Evolutionary conservation across 2,797 vertebrate genomes (phyloP), one percentile per base, ranked within the genome.

Genomic region (Pseudomugil tenellus): DNA sequence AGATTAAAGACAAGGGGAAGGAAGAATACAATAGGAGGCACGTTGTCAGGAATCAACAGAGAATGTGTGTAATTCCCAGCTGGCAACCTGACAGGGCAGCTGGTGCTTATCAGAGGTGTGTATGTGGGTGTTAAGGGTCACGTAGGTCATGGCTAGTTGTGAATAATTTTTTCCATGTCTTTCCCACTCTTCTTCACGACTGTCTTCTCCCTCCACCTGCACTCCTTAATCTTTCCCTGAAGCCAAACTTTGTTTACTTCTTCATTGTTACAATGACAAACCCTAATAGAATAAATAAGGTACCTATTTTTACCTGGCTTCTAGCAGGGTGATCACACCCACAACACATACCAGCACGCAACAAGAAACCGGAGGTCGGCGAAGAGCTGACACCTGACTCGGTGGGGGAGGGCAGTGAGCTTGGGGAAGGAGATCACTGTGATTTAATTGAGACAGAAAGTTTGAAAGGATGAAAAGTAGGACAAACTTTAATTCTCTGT

Each of bases 251-350:
- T 56, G 62, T 77, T 52, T 6, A 51, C 72, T 58, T 68, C 72
- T 56, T 77, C 77, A 76, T 83, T 78, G 73, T 84, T 83, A 76
- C 78, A 81, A 80, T 83, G 83, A 84, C 82, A 88, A 70, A n/a
- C 56, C 60, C 73, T 85, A 91, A 87, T 85, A 81, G 75, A 84
- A 84, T 84, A 90, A 91, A 91, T 83, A 84, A 85, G 77, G 67
- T 21, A 5, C 63, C 84, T 90, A 87, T 91, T 87, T 88, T 84
- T 88, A 87, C 80, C 77, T 76, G 65, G 77, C 75, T 81, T 39
- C 70, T 56, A 68, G 75, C 79, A 63, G 75, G 60, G 35, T 53
- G 72, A 75, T 85, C 74, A 57, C 81, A 80, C 67, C 58, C 64
- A 53, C 78, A 67, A 28, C 72, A 74, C 70, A 77, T 13, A 35